Evolutionary conservation across 1,140 invertebrate species (phyloP), one percentile per base, ranked within the genome.

Genomic region (Tachypleus tridentatus): DNA sequence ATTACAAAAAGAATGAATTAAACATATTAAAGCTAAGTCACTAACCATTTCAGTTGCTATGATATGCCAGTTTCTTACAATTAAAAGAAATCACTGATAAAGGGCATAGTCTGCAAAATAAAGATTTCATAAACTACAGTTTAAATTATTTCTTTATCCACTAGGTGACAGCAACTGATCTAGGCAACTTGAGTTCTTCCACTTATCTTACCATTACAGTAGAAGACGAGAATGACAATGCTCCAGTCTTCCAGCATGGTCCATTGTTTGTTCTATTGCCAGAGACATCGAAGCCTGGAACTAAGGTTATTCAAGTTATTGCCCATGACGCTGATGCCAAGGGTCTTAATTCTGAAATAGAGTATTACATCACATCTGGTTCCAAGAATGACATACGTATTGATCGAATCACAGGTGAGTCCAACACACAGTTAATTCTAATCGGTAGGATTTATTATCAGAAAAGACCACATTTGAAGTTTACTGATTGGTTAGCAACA

Each of bases 271-370:
- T 76, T 48, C 63, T 77, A 49, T 71, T 82, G n/a, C 74, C 77
- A 1, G 72, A 82, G 71, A 77, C 79, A 9, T 72, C 75, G 50
- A 67, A 74, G 49, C 75, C 80, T 3, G 81, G 81, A 51, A 74
- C 74, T 58, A 67, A 73, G 57, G 76, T 82, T 60, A 77, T 76
- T 29, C 64, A 74, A 64, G 72, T 82, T 2, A 69, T 73, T 54
- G 81, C 80, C 4, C 75, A 72, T 29, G 81, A 82, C 70, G 67
- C 69, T 52, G 80, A 81, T 71, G 76, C 71, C 57, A 61, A 66
- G 52, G 77, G 76, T 7, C 7, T 61, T 48, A 78, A 78, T 70
- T 74, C 74, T 10, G 59, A 70, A 29, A 68, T 80, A 5, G 71
- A 70, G 4, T 80, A 79, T 64, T 60, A 65, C 5, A 77, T 80